Evolutionary conservation across 2,888 invertebrate genomes (phyloP), one percentile per base, ranked within the genome.

Genomic region (Eretmocerus hayati): DNA sequence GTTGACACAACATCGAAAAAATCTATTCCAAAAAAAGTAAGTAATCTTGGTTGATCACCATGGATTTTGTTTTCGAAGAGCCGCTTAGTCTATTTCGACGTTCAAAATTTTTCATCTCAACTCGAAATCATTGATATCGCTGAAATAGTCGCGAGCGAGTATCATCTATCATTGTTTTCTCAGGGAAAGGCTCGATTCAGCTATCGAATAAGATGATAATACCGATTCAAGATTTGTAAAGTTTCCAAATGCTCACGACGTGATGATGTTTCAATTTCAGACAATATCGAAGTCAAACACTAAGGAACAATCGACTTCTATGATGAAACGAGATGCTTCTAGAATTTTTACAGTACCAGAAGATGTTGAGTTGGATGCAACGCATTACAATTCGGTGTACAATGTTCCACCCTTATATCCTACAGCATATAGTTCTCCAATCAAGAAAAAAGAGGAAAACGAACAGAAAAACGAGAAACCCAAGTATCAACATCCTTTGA

Each of bases 301-400:
- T 74, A 80, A 62, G 75, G 77, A 68, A 59, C 72, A 50, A 62
- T 72, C 46, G 66, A 47, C 78, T 2, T 78, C 80, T 2, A 77
- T 80, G 30, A 83, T 88, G 78, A 88, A 87, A 71, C 75, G 87
- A 42, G 88, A 88, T 65, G 84, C 85, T 54, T 87, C 88, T 0
- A 70, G 87, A 3, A 82, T 89, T 26, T 89, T 89, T 62, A 85
- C 88, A 4, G 89, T 89, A 42, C 86, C 87, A 2, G 89, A 89
- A 73, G 89, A 90, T 64, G 82, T 81, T 41, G 72, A 71, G 22
- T 58, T 68, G 11, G 68, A 70, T 33, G 52, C 64, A 5, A 50
- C 52, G 22, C 46, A 55, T 38, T 57, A 62, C 45, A 48, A 41
- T 44, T 42, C 50, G 41, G 42, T 40, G 16, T 58, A 49, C 9